Evolutionary conservation across 2,797 vertebrate species (phyloP).

Genomic region (Helarctos malayanus): DNA sequence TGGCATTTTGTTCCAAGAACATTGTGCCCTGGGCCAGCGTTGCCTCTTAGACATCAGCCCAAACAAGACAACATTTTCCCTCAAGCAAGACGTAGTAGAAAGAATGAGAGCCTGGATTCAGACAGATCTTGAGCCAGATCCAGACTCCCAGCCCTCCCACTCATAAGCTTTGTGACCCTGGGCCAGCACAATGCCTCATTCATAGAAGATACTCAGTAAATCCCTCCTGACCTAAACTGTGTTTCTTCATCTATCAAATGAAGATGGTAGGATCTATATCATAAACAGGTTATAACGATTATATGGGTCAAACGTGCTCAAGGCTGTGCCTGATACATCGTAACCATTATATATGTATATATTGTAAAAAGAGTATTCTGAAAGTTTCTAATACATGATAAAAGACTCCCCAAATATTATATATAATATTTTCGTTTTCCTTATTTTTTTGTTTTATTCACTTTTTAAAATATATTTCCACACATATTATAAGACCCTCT

Average conservation of each 20-base stretch:
- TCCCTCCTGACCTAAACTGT: background rate
- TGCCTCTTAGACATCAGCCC: background rate
- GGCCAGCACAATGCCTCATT: background rate
- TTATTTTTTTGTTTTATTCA: conserved; percentile 19
- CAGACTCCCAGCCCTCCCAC: background rate
- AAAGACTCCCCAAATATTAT: background rate
- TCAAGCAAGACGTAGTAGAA: background rate
- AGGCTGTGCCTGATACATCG: background rate
- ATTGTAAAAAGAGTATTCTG: background rate
- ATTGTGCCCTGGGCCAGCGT: background rate
- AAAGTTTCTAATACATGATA: conserved; percentile 2
- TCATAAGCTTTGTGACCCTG: background rate
- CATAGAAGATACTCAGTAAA: background rate
- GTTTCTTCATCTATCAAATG: conserved; percentile 32
- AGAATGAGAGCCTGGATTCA: background rate
- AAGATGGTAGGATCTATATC: background rate
- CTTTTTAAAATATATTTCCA: background rate
- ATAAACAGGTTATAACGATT: background rate
- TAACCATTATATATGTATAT: background rate
- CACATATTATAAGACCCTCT: background rate
- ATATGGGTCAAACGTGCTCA: background rate
- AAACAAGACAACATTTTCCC: background rate
- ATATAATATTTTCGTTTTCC: background rate
- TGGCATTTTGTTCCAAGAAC: background rate
- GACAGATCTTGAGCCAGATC: background rate